A percentile compares a stretch with the other conserved stretches of the same genome.
phyloP scores from a whole-genome alignment of 2,113 vertebrate species.

The Brachypteracias leptosomus region DNA sequence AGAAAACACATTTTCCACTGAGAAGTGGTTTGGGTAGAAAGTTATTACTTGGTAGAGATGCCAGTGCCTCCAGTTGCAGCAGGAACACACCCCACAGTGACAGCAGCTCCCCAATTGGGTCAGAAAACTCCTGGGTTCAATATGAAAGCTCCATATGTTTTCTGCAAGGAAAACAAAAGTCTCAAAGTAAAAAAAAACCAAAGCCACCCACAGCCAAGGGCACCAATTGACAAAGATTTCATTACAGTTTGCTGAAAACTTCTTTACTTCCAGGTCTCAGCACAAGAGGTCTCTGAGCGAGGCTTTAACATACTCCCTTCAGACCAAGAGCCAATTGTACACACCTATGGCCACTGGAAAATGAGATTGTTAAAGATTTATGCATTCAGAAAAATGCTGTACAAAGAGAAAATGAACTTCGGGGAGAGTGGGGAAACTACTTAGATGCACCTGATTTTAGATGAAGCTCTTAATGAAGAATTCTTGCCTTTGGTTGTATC shows the following conservation, averaged over 20 bases:
- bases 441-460: background rate
- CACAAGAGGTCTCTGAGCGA: background rate
- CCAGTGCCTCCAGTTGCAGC: background rate
- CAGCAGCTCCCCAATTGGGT: background rate
- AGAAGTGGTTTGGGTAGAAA: background rate
- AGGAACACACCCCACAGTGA: background rate
- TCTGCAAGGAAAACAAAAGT: background rate
- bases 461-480: slow-evolving; percentile 2
- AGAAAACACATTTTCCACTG: background rate
- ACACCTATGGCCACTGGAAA: background rate
- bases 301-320: background rate
- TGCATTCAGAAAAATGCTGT: background rate
- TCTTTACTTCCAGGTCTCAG: background rate
- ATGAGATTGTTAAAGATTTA: background rate
- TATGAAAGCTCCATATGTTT: background rate
- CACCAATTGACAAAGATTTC: background rate
- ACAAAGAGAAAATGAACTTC: background rate
- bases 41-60: background rate
- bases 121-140: background rate
- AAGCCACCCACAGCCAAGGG: background rate
- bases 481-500: background rate
- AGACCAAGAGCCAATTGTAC: background rate
- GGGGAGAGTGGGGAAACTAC: background rate
- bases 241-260: background rate
- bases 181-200: background rate